These are phyloP conservation scores for Drosophila ezoana DNA, from an alignment of 2,888 invertebrate genomes.

Conservation along the genomic window DNA sequence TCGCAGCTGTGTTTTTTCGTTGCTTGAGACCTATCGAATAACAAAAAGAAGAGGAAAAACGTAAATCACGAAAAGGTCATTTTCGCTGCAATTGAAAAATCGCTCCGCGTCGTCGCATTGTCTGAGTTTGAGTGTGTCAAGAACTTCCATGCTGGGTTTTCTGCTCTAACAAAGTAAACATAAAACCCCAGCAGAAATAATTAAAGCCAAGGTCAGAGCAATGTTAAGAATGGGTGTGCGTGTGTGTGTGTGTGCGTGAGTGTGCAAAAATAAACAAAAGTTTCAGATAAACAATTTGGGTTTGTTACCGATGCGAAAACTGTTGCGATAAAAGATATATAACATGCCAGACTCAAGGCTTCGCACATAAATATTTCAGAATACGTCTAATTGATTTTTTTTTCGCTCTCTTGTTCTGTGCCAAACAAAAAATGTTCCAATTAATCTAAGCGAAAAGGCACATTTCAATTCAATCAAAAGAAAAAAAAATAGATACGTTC, in stretches of 20 bases:
- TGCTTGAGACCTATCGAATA: too few species aligned
- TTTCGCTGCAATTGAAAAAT: conserved; percentile 12
- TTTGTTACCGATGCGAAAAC: conserved; percentile 10
- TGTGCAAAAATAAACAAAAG: conserved; percentile 34
- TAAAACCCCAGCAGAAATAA: conserved; percentile 43
- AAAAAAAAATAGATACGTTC: conserved; percentile 41
- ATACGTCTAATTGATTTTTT: conserved; percentile 49
- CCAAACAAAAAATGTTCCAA: conserved; percentile 57
- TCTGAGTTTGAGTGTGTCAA: conserved; percentile 62
- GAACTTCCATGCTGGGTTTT: conserved; percentile 52
- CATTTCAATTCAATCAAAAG: conserved; percentile 46
- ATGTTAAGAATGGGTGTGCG: conserved; percentile 26
- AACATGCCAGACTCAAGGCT: conserved; percentile 20
- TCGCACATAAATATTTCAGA: conserved; percentile 25
- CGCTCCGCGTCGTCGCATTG: conserved; percentile 11
- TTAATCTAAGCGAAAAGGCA: conserved; percentile 43
- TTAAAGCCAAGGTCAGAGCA: conserved; percentile 68
- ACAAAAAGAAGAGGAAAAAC: conserved; percentile 7
- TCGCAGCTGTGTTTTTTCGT: neutral
- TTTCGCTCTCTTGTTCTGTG: conserved; percentile 1
- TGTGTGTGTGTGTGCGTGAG: conserved; percentile 11
- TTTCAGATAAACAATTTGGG: conserved; percentile 52
- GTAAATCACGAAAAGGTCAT: conserved; percentile 33
- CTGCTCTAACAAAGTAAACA: conserved; percentile 44
- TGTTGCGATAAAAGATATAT: conserved; percentile 23